Evolutionary conservation across 2,113 vertebrate genomes (phyloP).

Genomic region (Tachysurus vachellii): DNA sequence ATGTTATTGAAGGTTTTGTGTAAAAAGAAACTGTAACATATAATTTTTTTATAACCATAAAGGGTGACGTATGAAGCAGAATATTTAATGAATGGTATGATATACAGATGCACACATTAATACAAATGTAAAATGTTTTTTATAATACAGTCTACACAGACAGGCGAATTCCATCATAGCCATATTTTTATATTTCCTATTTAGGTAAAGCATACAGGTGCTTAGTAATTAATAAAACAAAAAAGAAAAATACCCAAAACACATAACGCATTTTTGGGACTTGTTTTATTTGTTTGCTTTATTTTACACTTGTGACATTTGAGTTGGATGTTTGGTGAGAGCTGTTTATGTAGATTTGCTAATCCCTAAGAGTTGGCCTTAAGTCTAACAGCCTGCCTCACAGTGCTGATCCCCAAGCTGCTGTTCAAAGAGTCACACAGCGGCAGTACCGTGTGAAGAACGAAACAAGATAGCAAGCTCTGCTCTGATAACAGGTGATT

Average conservation of each 20-base stretch:
- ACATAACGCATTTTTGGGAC: neutral
- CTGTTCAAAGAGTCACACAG: neutral
- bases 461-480: constrained; percentile 5
- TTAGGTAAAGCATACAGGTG: neutral
- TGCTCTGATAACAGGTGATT: constrained; percentile 32
- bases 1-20: neutral
- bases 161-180: neutral
- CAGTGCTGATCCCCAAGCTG: neutral
- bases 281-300: neutral
- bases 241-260: neutral
- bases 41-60: neutral
- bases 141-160: neutral
- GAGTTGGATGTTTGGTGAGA: neutral
- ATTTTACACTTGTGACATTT: neutral
- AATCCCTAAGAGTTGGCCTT: constrained; percentile 11
- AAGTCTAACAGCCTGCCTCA: constrained; percentile 12
- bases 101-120: neutral
- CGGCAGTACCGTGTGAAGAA: neutral
- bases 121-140: neutral
- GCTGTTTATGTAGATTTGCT: constrained; percentile 9
- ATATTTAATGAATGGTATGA: neutral
- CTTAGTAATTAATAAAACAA: neutral
- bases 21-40: neutral
- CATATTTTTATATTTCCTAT: neutral
- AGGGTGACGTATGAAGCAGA: neutral